Evolutionary conservation across 2,888 invertebrate genomes (phyloP).

Genomic region (Chrysotoxum bicinctum): DNA sequence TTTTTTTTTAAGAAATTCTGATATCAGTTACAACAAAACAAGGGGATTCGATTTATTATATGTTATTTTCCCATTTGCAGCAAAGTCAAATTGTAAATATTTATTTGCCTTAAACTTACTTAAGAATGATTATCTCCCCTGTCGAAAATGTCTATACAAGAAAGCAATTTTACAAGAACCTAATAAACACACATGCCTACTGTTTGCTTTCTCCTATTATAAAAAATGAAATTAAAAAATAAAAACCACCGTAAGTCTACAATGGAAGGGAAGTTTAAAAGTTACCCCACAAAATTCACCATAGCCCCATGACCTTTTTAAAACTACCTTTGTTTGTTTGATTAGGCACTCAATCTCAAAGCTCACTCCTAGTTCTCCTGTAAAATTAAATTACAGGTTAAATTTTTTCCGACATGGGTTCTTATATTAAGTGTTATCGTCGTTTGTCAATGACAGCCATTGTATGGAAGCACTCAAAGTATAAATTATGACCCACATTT

Average conservation of each 20-base stretch:
- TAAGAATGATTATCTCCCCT: neutral
- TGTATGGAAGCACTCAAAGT: neutral
- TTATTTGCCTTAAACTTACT: too few relatives aligned
- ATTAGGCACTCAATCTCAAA: neutral
- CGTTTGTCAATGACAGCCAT: constrained; percentile 42
- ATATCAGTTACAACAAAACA: too few relatives aligned
- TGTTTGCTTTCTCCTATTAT: neutral
- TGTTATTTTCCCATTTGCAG: too few relatives aligned
- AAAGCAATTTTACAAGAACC: neutral
- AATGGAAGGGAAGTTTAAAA: neutral
- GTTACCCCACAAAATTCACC: neutral
- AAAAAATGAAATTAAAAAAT: neutral
- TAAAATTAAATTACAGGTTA: constrained; percentile 60
- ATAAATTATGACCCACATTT: constrained; percentile 25
- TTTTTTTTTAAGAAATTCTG: too few relatives aligned
- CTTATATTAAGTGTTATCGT: constrained; percentile 43
- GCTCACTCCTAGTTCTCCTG: neutral
- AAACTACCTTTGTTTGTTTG: neutral
- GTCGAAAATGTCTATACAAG: neutral
- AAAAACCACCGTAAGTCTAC: neutral
- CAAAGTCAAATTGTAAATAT: too few relatives aligned
- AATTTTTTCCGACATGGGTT: constrained; percentile 34
- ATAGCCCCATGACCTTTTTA: neutral
- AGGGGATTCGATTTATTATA: too few relatives aligned
- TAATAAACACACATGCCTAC: too few relatives aligned